These are phyloP conservation scores for Galaxias olidus DNA, from an alignment of 2,797 vertebrate species.

Conservation along the genomic window DNA sequence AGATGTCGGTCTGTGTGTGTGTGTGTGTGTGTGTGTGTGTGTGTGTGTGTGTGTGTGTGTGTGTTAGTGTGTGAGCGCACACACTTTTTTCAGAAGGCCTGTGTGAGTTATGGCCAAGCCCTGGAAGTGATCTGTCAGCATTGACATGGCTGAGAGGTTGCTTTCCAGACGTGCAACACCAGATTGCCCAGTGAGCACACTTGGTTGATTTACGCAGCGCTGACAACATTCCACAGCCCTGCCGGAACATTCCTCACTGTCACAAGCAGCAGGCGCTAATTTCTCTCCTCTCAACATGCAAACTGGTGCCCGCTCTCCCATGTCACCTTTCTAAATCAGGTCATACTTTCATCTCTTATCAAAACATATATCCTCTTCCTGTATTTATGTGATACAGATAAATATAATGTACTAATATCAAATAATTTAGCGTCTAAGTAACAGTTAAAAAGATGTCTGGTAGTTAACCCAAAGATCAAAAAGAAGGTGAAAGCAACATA, in stretches of 20 bases:
- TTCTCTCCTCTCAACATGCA: constrained; percentile 6
- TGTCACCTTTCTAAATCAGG: too few species aligned
- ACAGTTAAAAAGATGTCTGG: too few species aligned
- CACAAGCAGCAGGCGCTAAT: constrained; percentile 38
- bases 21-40: constrained; percentile 27
- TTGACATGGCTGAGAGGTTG: constrained; percentile 62
- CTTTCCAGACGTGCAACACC: constrained; percentile 55
- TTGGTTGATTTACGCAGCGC: constrained; percentile 57
- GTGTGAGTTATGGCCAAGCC: constrained; percentile 56
- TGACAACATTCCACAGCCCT: constrained; percentile 46
- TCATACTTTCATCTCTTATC: too few species aligned
- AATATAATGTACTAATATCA: too few species aligned
- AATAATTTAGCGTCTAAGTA: too few species aligned
- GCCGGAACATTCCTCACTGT: constrained; percentile 39
- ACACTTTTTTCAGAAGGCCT: constrained; percentile 28
- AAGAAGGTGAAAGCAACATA: too few species aligned
- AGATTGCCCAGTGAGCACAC: constrained; percentile 38
- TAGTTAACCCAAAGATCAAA: too few species aligned
- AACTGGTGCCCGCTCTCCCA: too few species aligned
- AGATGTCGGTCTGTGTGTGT: constrained; percentile 15
- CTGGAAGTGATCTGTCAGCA: constrained; percentile 69
- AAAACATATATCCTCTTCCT: too few species aligned
- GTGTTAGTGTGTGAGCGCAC: constrained; percentile 10
- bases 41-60: constrained; percentile 5
- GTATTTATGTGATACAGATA: too few species aligned